Evolutionary conservation across 1,140 invertebrate species (phyloP), one percentile per base, ranked within the genome.

Genomic region (Spodoptera frugiperda): DNA sequence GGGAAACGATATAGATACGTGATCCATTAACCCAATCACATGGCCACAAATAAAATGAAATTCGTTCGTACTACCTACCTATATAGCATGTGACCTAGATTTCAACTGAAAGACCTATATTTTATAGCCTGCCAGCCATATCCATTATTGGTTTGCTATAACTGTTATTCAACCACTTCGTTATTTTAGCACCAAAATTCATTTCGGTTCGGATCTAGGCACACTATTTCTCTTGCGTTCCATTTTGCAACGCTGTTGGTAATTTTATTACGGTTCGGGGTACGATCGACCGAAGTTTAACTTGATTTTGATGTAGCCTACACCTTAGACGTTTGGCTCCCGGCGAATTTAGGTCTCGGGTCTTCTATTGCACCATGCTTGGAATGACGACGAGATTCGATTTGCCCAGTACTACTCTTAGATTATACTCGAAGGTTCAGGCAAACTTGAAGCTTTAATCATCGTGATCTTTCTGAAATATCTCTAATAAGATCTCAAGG

Each of bases 111-210:
- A 21, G 63, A 48, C 39, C 59, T 63, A 67, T 49, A 49, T 65
- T 65, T 65, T 48, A 21, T 67, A 67, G 46, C 17, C 61, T 49
- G 17, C 44, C 61, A 49, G 19, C 44, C 14, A 65, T 65, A 65
- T 49, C 19, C 44, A 67, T 44, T 67, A 67, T 67, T 48, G 63
- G 39, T 46, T 67, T 48, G 11, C 44, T 67, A 67, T 67, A 48
- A 25, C 15, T 49, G 17, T 49, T 39, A 59, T 33, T 19, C 17
- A n/a, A 14, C 19, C 44, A 48, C 17, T 63, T 63, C 15, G 33
- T 67, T 49, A 67, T 67, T 67, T 67, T 48, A 25, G 44, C 14
- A 21, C 39, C 21, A 19, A 48, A 67, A 67, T 46, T 67, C 17
- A n/a, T 67, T 17, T 17, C 15, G 59, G 15, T 17, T 44, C 15